phyloP scores from a whole-genome alignment of 2,888 invertebrate genomes.

The Cryptocheilus praepositus region DNA sequence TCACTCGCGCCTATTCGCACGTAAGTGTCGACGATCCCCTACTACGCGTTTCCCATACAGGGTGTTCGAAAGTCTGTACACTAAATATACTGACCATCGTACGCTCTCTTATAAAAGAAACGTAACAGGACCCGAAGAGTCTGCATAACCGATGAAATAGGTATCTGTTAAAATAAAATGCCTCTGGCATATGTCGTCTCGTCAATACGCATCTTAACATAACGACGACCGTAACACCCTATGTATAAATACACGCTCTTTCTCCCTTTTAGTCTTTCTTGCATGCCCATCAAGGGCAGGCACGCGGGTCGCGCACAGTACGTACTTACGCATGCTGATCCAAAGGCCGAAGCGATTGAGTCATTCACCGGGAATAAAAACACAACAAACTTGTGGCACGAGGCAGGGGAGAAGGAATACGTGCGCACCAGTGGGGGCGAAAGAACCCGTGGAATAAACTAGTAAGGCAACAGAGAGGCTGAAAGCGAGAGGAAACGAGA shows the following conservation, averaged over 20 bases:
- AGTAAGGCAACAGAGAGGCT: conserved; percentile 12
- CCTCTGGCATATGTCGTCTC: not conserved
- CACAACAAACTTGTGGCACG: conserved; percentile 60
- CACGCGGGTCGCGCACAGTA: conserved; percentile 30
- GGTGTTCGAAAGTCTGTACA: too few species aligned
- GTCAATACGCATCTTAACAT: too few species aligned
- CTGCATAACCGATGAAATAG: too few species aligned
- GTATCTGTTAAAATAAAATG: not conserved
- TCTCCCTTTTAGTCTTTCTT: conserved; percentile 23
- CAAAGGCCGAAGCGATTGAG: conserved; percentile 68
- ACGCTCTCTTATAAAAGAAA: too few species aligned
- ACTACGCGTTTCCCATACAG: too few species aligned
- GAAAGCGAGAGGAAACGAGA: conserved; percentile 19
- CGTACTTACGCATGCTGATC: conserved; percentile 39
- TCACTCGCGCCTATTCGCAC: conserved; percentile 12
- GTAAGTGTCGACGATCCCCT: too few species aligned
- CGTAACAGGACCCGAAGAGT: too few species aligned
- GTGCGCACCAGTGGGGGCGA: not conserved
- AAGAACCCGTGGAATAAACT: too few species aligned
- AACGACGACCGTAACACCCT: too few species aligned
- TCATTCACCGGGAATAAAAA: conserved; percentile 72
- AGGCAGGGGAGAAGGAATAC: conserved; percentile 8
- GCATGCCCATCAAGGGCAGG: conserved; percentile 28
- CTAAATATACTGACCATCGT: too few species aligned
- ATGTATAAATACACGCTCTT: not conserved